Conservation (phyloP, 2,113 vertebrate species). For the Climacteris rufus region DNA sequence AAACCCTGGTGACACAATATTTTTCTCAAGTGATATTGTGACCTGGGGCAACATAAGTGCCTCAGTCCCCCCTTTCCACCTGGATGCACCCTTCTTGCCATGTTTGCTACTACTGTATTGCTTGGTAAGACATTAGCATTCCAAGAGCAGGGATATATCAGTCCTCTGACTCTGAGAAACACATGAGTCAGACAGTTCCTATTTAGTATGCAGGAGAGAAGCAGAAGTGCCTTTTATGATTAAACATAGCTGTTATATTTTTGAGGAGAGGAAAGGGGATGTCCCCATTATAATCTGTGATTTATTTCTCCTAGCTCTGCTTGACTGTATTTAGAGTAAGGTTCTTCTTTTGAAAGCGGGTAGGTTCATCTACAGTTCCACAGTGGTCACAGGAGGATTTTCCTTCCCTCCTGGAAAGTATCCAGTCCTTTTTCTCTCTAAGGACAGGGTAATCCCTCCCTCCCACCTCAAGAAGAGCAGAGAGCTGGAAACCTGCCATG, state of each 20-base stretch:
- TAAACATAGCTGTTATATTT: not conserved
- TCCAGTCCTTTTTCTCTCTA: conserved; percentile 22
- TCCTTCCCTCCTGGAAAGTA: conserved; percentile 38
- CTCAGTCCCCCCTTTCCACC: not conserved
- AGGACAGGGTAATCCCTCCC: conserved; percentile 5
- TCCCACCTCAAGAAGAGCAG: not conserved
- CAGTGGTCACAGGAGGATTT: not conserved
- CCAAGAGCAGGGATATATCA: not conserved
- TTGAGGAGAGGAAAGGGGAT: not conserved
- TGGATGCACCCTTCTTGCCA: not conserved
- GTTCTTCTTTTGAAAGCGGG: not conserved
- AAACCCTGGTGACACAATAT: not conserved
- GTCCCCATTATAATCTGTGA: not conserved
- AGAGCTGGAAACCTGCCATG: conserved; percentile 42
- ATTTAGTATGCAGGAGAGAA: conserved; percentile 19
- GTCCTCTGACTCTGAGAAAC: not conserved
- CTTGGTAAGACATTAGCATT: not conserved
- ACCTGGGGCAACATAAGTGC: not conserved
- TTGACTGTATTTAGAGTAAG: not conserved
- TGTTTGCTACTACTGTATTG: not conserved
- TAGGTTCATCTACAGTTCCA: conserved; percentile 14
- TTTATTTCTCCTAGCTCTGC: conserved; percentile 5
- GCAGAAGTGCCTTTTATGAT: not conserved
- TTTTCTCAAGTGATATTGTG: not conserved
- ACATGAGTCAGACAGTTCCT: not conserved